A percentile compares a stretch with the other conserved stretches of the same genome.
These are phyloP conservation scores for Chalcosyrphus nemorum DNA, from an alignment of 2,888 invertebrate genomes.

Conservation along the genomic window DNA sequence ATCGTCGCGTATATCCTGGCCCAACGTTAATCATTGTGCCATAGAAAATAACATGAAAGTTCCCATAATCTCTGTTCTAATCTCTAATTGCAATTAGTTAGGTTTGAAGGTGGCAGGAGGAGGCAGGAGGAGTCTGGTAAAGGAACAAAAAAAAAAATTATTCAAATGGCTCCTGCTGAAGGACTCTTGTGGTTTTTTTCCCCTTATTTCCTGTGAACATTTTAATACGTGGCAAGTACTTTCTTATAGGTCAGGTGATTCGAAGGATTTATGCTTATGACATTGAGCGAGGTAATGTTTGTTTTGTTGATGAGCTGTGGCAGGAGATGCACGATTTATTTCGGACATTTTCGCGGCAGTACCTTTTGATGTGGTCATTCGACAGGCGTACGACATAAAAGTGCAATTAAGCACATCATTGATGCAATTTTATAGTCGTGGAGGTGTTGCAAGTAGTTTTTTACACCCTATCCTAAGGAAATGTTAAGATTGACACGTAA, in stretches of 20 bases:
- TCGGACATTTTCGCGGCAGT: not conserved
- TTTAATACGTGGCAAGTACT: slow-evolving; percentile 12
- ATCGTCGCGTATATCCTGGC: not conserved
- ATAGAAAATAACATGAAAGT: slow-evolving; percentile 24
- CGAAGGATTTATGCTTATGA: slow-evolving; percentile 27
- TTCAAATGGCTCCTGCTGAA: slow-evolving; percentile 6
- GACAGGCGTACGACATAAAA: not conserved
- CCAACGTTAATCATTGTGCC: slow-evolving; percentile 21
- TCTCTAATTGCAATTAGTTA: slow-evolving; percentile 49
- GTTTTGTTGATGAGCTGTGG: slow-evolving; percentile 3
- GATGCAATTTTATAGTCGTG: not conserved
- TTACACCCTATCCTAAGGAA: too few relatives aligned
- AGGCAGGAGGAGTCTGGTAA: not conserved
- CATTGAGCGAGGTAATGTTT: slow-evolving; percentile 14
- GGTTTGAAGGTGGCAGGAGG: not conserved
- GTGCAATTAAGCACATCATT: not conserved
- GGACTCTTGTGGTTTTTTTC: not conserved
- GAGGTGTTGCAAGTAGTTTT: too few relatives aligned
- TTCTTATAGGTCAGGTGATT: slow-evolving; percentile 20
- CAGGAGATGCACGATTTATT: not conserved
- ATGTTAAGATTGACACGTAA: too few relatives aligned
- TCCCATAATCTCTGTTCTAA: slow-evolving; percentile 39
- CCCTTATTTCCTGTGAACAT: not conserved
- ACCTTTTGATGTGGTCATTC: not conserved
- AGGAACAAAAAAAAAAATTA: not conserved